Percentiles rank a stretch among this genome's conserved stretches.
Evolutionary conservation across 2,113 vertebrate genomes (phyloP).

Genomic region (Mobula birostris): DNA sequence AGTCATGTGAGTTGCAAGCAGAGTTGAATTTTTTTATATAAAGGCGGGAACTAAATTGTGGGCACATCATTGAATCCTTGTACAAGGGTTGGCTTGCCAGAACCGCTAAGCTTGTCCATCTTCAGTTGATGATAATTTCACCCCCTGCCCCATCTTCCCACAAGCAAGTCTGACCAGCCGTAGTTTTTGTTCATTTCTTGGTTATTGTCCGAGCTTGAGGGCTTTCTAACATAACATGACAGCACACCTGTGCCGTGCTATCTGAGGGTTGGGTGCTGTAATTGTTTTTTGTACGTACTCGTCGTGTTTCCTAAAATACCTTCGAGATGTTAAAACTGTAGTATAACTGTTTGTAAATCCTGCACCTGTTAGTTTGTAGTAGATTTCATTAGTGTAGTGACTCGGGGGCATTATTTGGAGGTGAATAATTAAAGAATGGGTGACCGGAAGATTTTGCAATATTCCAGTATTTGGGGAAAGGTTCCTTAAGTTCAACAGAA

Average conservation of each 20-base stretch:
- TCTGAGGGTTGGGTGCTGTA: not conserved
- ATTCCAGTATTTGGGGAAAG: not conserved
- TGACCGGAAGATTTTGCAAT: not conserved
- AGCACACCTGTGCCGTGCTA: not conserved
- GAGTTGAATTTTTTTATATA: constrained; percentile 6
- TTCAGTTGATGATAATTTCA: not conserved
- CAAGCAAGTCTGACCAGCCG: not conserved
- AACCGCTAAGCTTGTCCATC: not conserved
- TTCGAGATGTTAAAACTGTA: not conserved
- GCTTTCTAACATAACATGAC: not conserved
- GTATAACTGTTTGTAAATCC: constrained; percentile 19
- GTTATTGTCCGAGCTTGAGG: not conserved
- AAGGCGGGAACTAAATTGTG: constrained; percentile 4
- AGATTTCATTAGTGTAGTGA: not conserved
- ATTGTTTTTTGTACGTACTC: not conserved
- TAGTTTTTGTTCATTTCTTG: constrained; percentile 7
- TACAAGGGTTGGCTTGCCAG: not conserved
- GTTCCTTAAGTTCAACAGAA: not conserved
- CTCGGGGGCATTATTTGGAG: not conserved
- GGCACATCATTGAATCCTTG: not conserved
- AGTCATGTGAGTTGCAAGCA: constrained; percentile 25
- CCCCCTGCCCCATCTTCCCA: not conserved
- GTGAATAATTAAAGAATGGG: not conserved
- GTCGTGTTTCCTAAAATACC: not conserved
- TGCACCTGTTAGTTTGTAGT: constrained; percentile 11